Evolutionary conservation across 2,113 vertebrate genomes (phyloP).

Genomic region (Hepsetus odoe): DNA sequence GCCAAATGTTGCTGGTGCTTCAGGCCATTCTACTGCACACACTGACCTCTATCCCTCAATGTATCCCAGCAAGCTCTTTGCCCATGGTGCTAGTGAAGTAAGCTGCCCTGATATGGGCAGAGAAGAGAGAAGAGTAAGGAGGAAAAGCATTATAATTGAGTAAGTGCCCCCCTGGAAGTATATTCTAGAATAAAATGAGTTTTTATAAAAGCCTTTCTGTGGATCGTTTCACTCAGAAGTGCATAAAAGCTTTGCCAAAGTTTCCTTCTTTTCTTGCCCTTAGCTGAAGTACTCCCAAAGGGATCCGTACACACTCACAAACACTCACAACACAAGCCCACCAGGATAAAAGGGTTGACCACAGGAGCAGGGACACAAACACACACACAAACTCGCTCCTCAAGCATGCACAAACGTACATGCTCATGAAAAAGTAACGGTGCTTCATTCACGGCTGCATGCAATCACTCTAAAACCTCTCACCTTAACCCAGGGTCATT

Average conservation of each 20-base stretch:
- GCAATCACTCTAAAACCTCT: conserved; percentile 37
- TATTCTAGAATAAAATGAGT: conserved; percentile 63
- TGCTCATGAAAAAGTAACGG: conserved; percentile 68
- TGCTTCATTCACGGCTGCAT: conserved; percentile 56
- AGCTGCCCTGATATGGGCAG: conserved; percentile 59
- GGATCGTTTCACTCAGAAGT: conserved; percentile 76
- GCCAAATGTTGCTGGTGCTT: conserved; percentile 6
- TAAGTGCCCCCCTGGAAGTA: conserved; percentile 72
- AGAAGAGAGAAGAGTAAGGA: conserved; percentile 55
- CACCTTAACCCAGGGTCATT: conserved; percentile 64
- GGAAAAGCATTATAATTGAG: conserved; percentile 68
- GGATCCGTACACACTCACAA: conserved; percentile 67
- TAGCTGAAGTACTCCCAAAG: conserved; percentile 68
- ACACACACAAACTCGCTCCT: conserved; percentile 19
- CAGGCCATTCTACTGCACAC: conserved; percentile 8
- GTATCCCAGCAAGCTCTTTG: conserved; percentile 67
- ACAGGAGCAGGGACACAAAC: conserved; percentile 42
- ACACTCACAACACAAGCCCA: conserved; percentile 60
- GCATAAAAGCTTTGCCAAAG: conserved; percentile 78
- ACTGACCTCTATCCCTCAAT: conserved; percentile 51
- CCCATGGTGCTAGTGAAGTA: conserved; percentile 31
- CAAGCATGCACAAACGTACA: background rate
- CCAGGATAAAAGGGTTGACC: conserved; percentile 73
- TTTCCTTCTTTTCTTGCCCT: conserved; percentile 67
- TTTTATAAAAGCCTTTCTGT: conserved; percentile 68